Evolutionary conservation across 1,140 invertebrate genomes (phyloP).

Genomic region (Lasioglossum albipes): DNA sequence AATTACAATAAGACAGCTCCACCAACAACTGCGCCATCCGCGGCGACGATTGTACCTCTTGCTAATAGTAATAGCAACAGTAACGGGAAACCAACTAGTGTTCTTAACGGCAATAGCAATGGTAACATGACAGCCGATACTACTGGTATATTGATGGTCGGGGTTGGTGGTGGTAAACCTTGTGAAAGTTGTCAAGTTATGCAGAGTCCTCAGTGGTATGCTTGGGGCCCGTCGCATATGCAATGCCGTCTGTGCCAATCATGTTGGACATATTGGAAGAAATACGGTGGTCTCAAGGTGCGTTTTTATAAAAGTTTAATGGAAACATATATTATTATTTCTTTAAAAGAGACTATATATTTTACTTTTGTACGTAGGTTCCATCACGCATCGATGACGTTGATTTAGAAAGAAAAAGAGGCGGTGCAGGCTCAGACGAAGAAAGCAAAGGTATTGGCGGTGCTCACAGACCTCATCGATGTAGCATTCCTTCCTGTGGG

Average conservation of each 20-base stretch:
- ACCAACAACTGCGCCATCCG: constrained; percentile 63
- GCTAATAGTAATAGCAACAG: constrained; percentile 82
- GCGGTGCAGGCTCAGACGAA: constrained; percentile 75
- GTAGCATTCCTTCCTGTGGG: constrained; percentile 92
- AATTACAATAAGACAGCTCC: constrained; percentile 86
- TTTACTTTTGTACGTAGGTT: constrained; percentile 61
- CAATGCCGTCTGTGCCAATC: constrained; percentile 94
- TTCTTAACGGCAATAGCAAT: constrained; percentile 86
- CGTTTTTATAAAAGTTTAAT: not conserved
- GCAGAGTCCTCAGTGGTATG: constrained; percentile 92
- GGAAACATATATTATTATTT: not conserved
- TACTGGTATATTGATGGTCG: constrained; percentile 76
- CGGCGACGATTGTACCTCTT: constrained; percentile 73
- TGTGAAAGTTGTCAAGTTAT: constrained; percentile 91
- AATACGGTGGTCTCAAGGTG: constrained; percentile 96
- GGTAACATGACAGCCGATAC: constrained; percentile 84
- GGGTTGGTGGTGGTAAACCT: constrained; percentile 83
- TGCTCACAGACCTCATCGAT: constrained; percentile 90
- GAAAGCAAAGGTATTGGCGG: constrained; percentile 80
- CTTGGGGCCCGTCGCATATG: constrained; percentile 94
- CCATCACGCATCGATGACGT: constrained; percentile 82
- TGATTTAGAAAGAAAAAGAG: constrained; percentile 78
- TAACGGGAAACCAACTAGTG: constrained; percentile 84
- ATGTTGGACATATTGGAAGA: constrained; percentile 99
- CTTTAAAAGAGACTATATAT: not conserved